phyloP scores from a whole-genome alignment of 2,797 vertebrate species.

The Mormyrus proboscirostris region DNA sequence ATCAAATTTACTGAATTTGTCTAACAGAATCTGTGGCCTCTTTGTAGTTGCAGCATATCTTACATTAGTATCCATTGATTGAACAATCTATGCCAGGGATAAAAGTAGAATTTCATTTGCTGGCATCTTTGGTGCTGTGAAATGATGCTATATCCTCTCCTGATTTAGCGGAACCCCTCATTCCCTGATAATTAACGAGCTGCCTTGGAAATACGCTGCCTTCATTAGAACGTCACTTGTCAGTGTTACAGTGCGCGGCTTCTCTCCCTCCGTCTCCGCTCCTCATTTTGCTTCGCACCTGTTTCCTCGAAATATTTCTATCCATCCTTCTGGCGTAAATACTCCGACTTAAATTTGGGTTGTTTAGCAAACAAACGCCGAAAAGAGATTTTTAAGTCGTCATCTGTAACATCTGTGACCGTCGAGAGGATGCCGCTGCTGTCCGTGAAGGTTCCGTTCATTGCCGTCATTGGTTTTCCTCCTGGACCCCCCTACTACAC shows the following conservation, averaged over 20 bases:
- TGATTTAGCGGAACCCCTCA: constrained; percentile 29
- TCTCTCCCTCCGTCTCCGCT: constrained; percentile 1
- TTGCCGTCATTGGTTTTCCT: constrained; percentile 49
- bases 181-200: constrained; percentile 34
- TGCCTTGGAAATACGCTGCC: constrained; percentile 33
- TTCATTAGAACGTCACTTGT: constrained; percentile 52
- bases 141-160: constrained; percentile 26
- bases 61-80: constrained; percentile 25
- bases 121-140: constrained; percentile 21
- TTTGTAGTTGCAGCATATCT: constrained; percentile 7
- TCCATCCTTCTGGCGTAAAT: background rate
- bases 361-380: background rate
- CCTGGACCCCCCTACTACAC: constrained; percentile 49
- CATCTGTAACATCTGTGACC: constrained; percentile 37
- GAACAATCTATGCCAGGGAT: constrained; percentile 16
- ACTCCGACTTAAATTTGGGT: constrained; percentile 30
- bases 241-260: constrained; percentile 9
- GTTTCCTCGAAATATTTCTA: background rate
- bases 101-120: constrained; percentile 8
- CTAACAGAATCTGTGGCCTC: background rate
- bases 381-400: background rate
- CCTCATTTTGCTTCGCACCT: background rate
- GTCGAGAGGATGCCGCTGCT: constrained; percentile 54
- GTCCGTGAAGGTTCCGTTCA: constrained; percentile 50
- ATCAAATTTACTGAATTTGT: background rate